Evolutionary conservation across 23 tunicate genomes (phyloP), one percentile per base, ranked within the genome.

Genomic region (Ciona savignyi): DNA sequence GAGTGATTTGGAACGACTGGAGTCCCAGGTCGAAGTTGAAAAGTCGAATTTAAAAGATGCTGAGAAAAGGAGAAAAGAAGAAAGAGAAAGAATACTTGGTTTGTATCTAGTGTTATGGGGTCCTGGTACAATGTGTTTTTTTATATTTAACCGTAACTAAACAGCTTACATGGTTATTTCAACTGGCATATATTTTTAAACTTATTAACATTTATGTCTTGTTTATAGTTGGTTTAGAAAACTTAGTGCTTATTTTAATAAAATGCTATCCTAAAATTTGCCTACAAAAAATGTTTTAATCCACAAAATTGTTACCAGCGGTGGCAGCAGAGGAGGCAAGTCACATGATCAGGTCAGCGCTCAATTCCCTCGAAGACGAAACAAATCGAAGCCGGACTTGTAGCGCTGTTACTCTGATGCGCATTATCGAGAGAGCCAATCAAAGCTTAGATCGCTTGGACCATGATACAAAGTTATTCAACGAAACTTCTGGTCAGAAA

Each of bases 321-420:
- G 66, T 66, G 62, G 79, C 91, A 1, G 66, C 77, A 15, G 91
- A 85, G 0, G 91, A 85, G 33, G 76, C 91, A 1, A 4, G 68
- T 15, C 74, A 78, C 23, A 66, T 78, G 60, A 67, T 85, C 4
- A 51, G 68, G 25, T 3, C 3, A 1, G 81, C 91, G 22, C 30
- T 78, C 20, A 1, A 27, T 3, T 66, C 75, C 1, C 30, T 85
- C 65, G 89, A 83, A 64, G 79, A 72, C 67, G 77, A 85, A 30
- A 71, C 32, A 29, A 73, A 65, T 78, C 30, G 67, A 63, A 78
- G 77, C 34, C 74, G 84, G 34, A 85, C 80, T 23, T 85, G 91
- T 34, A 78, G 79, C 34, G 91, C 91, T n/a, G 74, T 61, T 62
- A 33, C 84, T 1, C 67, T 85, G 9, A 72, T 85, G 60, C 63